Conservation (phyloP, 2,888 invertebrate species). For the Apamea epomidion region DNA sequence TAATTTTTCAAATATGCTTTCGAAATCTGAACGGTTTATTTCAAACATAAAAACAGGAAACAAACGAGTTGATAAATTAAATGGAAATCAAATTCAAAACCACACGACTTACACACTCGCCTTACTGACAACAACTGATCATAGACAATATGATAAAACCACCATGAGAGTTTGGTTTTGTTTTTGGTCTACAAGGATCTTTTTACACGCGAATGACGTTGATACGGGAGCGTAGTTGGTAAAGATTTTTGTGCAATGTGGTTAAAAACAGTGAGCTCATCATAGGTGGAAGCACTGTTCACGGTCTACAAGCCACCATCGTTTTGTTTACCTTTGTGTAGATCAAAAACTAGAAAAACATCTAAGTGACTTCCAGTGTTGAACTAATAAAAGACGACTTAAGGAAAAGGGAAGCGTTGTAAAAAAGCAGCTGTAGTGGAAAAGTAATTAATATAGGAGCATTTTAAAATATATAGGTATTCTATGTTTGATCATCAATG, state of each 20-base stretch:
- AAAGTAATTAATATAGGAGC: too few relatives aligned
- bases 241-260: background rate
- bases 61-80: conserved; percentile 71
- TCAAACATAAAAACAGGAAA: conserved; percentile 60
- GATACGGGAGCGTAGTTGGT: background rate
- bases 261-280: background rate
- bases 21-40: conserved; percentile 16
- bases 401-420: background rate
- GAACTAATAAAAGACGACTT: too few relatives aligned
- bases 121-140: conserved; percentile 78
- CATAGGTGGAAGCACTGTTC: background rate
- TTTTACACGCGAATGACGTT: background rate
- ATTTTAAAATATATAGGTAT: too few relatives aligned
- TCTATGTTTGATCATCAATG: too few relatives aligned
- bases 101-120: conserved; percentile 74
- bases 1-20: conserved; percentile 31
- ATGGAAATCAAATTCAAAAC: conserved; percentile 79
- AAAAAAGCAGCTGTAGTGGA: too few relatives aligned
- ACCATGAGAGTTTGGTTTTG: background rate
- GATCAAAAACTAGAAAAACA: background rate
- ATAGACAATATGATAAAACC: conserved; percentile 55
- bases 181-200: background rate
- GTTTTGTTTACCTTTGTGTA: background rate
- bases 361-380: background rate
- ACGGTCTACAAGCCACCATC: background rate